Evolutionary conservation across 2,888 invertebrate species (phyloP).

Genomic region (Pseudanteris insignis): DNA sequence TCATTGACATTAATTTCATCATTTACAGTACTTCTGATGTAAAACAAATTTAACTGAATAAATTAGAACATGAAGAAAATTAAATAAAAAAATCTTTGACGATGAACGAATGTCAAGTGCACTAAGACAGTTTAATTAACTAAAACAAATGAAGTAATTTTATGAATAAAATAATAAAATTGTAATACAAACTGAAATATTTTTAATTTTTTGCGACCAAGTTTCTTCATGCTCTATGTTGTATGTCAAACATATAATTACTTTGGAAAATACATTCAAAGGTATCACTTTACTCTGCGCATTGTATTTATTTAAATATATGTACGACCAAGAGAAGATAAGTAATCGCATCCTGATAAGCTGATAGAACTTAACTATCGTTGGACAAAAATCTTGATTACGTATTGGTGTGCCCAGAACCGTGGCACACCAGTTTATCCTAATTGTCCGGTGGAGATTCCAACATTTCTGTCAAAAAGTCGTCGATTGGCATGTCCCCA

Average conservation of each 20-base stretch:
- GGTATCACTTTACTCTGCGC: slow-evolving; percentile 22
- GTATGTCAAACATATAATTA: slow-evolving; percentile 12
- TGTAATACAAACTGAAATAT: too few relatives aligned
- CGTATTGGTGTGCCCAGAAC: slow-evolving; percentile 58
- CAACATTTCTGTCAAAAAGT: slow-evolving; percentile 84
- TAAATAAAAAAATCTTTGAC: background rate
- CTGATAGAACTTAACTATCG: slow-evolving; percentile 39
- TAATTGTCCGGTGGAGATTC: slow-evolving; percentile 70
- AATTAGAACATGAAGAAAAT: slow-evolving; percentile 21
- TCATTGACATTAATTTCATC: too few relatives aligned
- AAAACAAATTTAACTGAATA: slow-evolving; percentile 8
- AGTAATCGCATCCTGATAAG: slow-evolving; percentile 38
- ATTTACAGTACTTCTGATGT: slow-evolving; percentile 17
- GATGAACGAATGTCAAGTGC: background rate
- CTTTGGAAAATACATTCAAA: slow-evolving; percentile 20
- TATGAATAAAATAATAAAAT: slow-evolving; percentile 1
- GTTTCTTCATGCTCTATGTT: background rate
- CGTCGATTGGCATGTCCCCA: slow-evolving; percentile 85
- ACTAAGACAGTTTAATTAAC: too few relatives aligned
- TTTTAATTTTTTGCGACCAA: too few relatives aligned
- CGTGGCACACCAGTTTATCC: slow-evolving; percentile 58
- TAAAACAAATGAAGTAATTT: too few relatives aligned
- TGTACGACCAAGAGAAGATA: slow-evolving; percentile 34
- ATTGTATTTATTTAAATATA: slow-evolving; percentile 21
- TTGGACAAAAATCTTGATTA: slow-evolving; percentile 44